Base-by-base conservation (phyloP, 2,797 vertebrate genomes). In the Cynopterus sphinx region DNA sequence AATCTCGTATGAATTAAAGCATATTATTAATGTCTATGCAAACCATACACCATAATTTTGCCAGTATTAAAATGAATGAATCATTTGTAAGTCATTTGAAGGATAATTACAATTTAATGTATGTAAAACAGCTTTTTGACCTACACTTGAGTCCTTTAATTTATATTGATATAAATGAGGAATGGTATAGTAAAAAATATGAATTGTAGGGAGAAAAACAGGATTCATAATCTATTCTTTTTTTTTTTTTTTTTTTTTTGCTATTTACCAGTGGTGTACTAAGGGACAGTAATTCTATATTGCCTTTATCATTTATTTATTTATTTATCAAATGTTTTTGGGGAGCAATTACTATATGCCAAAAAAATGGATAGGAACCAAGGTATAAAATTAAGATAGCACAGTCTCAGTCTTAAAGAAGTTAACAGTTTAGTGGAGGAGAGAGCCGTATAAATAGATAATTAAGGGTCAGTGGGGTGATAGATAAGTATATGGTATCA, bases 31-130 rank as follows among this genome's bases (percentile, higher is more conserved):
- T 83, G n/a, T 94, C 84, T 94, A 15, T 90, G 75, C 26, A 75
- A 84, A 63, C 26, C 31, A 46, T 57, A 75, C 9, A 93, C 49
- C 92, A 79, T 91, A 93, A 95, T 96, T 96, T 96, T 87, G 43
- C 71, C 61, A 78, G 71, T 46, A 51, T 93, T 90, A 90, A 39
- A 9, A 89, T 90, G 51, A 96, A 87, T 95, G 81, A 93, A 43
- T 87, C 26, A 96, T 96, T 93, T 95, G n/a, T 19, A 92, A 84
- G 43, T 90, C 39, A 90, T 81, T 46, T 92, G n/a, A 84, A 94
- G 41, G 57, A 79, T 90, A 96, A 88, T 96, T 96, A 95, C 74
- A 92, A 82, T 78, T 92, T 83, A n/a, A 93, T 90, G 49, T 84
- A 87, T 53, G 22, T 94, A 51, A 92, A 94, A 88, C 8, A 74